Percentiles rank a stretch among this genome's conserved stretches.
These are phyloP conservation scores for Podarcis lilfordi DNA, from an alignment of 2,797 vertebrate genomes.

Conservation along the genomic window DNA sequence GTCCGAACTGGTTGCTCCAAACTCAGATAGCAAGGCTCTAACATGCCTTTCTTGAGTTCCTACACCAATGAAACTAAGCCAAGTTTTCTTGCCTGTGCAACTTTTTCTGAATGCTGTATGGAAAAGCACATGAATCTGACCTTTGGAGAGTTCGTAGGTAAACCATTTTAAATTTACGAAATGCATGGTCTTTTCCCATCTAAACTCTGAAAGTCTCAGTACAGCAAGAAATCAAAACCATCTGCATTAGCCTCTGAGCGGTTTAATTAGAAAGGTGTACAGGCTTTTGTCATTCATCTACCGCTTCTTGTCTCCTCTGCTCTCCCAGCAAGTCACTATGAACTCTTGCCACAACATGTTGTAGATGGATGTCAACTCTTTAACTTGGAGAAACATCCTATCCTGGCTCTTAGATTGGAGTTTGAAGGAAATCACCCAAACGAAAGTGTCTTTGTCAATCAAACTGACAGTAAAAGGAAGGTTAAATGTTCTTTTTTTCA, in stretches of 20 bases:
- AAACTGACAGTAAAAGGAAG: neutral
- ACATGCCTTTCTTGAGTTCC: no score
- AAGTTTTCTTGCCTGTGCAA: no score
- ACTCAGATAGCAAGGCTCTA: no score
- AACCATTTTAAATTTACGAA: no score
- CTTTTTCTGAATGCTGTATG: no score
- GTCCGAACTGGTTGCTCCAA: no score
- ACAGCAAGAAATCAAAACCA: neutral
- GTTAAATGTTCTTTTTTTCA: neutral
- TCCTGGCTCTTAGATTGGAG: fast-evolving
- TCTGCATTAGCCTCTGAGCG: fast-evolving
- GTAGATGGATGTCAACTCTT: neutral
- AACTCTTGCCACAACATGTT: neutral
- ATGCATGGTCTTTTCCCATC: no score
- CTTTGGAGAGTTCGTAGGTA: no score
- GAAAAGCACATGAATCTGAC: no score
- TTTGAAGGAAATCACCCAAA: constrained; percentile 3
- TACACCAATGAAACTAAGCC: no score
- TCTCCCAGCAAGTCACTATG: neutral
- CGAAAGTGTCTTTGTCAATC: neutral
- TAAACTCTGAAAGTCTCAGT: neutral
- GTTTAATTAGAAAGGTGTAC: neutral
- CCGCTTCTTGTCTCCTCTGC: neutral
- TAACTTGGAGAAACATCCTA: fast-evolving
- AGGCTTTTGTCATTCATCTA: neutral